Conservation (phyloP, 1,140 invertebrate species). For the Drosophila miranda region DNA sequence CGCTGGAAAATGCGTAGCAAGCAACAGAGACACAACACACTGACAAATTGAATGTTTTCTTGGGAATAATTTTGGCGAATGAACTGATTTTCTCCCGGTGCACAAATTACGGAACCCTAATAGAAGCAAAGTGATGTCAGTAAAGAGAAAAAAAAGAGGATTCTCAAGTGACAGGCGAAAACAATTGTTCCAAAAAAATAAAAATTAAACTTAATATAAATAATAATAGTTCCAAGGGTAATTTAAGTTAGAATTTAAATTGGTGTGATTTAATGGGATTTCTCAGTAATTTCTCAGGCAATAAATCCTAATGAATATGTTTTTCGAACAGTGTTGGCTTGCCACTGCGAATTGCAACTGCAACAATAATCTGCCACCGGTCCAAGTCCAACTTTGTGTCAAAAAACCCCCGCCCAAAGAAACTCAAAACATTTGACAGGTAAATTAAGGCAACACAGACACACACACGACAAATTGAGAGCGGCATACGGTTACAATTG, state of each 20-base stretch:
- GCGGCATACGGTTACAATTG: slow-evolving; percentile 50
- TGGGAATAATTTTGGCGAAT: no score
- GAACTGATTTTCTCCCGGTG: slow-evolving; percentile 18
- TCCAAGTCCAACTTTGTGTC: slow-evolving; percentile 32
- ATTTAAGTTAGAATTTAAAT: slow-evolving; percentile 8
- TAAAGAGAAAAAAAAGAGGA: background rate
- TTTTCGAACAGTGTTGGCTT: slow-evolving; percentile 4
- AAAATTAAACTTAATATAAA: slow-evolving; percentile 9
- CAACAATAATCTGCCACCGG: slow-evolving; percentile 21
- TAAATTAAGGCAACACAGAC: slow-evolving; percentile 51
- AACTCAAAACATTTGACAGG: slow-evolving; percentile 61
- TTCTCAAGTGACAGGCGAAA: background rate
- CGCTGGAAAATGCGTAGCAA: slow-evolving; percentile 30
- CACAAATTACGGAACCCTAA: slow-evolving; percentile 8
- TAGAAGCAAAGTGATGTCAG: slow-evolving; percentile 12
- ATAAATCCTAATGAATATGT: slow-evolving; percentile 21
- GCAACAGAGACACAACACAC: background rate
- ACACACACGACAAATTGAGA: slow-evolving; percentile 40
- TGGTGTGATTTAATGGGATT: background rate
- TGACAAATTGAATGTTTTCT: no score
- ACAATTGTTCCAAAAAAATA: no score
- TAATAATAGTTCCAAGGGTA: slow-evolving; percentile 13
- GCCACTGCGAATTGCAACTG: slow-evolving; percentile 8
- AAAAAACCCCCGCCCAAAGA: slow-evolving; percentile 7
- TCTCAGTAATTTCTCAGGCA: slow-evolving; percentile 15